Evolutionary conservation across 2,113 vertebrate species (phyloP), one percentile per base, ranked within the genome.

Genomic region (Scomber scombrus): DNA sequence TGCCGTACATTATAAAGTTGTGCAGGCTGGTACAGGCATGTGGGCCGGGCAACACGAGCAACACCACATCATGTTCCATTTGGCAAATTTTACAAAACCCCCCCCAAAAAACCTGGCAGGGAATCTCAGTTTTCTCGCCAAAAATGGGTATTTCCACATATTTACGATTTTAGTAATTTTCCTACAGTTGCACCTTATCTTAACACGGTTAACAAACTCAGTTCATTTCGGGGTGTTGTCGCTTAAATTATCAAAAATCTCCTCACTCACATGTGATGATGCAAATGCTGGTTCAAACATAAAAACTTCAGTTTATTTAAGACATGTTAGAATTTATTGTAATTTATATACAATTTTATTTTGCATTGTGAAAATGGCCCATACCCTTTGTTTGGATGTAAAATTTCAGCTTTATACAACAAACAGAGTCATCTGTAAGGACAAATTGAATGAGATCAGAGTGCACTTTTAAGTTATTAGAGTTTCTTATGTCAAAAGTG

Each of bases 21-120:
- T 82, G 70, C 91, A 89, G 71, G 88, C 81, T 45, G 49, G 63
- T 80, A 85, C 92, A 91, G 23, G 87, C 80, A 65, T 68, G 78
- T 61, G 68, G 70, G 65, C 51, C 51, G 12, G 2, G 55, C 61
- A 68, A 49, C 54, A 15, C 43, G 4, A 76, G 79, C 51, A 43
- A n/a, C 58, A 62, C 56, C 58, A 62, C 56, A 5, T 75, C 69
- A 55, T 1, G 2, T 19, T 51, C 26, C 45, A 13, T 15, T 55
- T 58, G 21, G 62, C 45, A 52, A 3, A 56, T 61, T 70, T 81
- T 64, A 61, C 51, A 46, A 26, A 26, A 2, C 23, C 23, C 23
- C 23, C 23, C 23, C 23, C 23, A 26, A 26, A 26, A 43, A 51
- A 34, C 19, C 11, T 66, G 57, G 52, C 34, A 61, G 51, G 0